phyloP scores from a whole-genome alignment of 1,140 invertebrate species.

The Cyphomyrmex costatus region DNA sequence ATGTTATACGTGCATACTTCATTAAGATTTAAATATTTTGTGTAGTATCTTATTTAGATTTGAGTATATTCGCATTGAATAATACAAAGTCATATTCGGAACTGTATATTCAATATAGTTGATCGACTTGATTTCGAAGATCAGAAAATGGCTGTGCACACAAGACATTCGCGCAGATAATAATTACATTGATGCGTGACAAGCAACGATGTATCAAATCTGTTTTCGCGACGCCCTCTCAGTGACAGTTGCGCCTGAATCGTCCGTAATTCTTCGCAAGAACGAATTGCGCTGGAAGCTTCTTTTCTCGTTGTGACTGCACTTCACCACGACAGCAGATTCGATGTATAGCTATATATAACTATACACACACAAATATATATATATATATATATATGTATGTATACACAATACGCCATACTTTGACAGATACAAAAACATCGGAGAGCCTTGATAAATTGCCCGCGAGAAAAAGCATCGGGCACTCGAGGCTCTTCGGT shows the following conservation, averaged over 20 bases:
- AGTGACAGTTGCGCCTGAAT: constrained; percentile 67
- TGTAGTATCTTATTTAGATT: neutral
- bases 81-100: neutral
- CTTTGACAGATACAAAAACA: constrained; percentile 83
- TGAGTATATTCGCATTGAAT: neutral
- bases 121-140: neutral
- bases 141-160: neutral
- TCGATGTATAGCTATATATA: constrained; percentile 36
- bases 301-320: constrained; percentile 23
- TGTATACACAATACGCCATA: constrained; percentile 50
- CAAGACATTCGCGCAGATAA: constrained; percentile 42
- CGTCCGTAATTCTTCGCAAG: constrained; percentile 71
- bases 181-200: constrained; percentile 71
- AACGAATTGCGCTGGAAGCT: constrained; percentile 67
- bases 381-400: neutral
- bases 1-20: too few species aligned
- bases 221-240: constrained; percentile 15
- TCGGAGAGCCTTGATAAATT: constrained; percentile 82
- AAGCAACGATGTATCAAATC: constrained; percentile 66
- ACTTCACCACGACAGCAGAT: constrained; percentile 47
- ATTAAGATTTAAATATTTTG: too few species aligned
- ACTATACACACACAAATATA: neutral
- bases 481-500: constrained; percentile 77
- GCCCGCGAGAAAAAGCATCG: constrained; percentile 80
- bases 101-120: neutral